Base-by-base conservation (phyloP, 2,888 invertebrate species). In the Calephelis perditalis region DNA sequence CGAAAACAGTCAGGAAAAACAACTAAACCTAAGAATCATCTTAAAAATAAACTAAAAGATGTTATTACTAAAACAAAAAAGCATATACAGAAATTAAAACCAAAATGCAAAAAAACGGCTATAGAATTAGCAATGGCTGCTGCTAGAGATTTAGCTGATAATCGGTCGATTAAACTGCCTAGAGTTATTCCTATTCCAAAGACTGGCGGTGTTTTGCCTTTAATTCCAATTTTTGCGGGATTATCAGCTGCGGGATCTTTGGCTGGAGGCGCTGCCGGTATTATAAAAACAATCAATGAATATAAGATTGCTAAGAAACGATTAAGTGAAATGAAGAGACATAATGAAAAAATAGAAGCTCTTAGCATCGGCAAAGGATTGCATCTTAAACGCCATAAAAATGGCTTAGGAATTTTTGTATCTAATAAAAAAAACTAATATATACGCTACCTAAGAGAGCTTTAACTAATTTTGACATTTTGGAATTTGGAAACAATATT, bases 221-320 rank as follows among this genome's bases (percentile, higher is more conserved):
- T 78, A 43, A 68, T 80, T n/a, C 77, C 77, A 3, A 67, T 81
- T 36, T 76, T 80, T 70, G 76, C 78, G 0, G 76, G 74, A 15
- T 63, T 80, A 47, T 67, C 71, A 26, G 78, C 79, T 12, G 36
- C 72, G 10, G 81, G 79, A 2, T 68, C 73, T 46, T 66, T 79
- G 63, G 71, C 73, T n/a, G 78, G 79, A 43, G 78, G 78, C 40
- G 75, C 37, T 37, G 37, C 37, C 4, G 37, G 37, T 37, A 37
- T 37, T 37, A 7, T 7, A 37, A 37, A 37, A 37, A 37, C 37
- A 7, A 7, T 37, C 7, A 37, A 37, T 7, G 37, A 37, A 6
- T 37, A 37, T 7, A 37, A 37, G 37, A 7, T 37, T 7, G 37
- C 37, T 37, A 6, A 37, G 7, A 37, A 74, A 65, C 37, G 57